Percentiles rank a stretch among this genome's conserved stretches.
Conservation (phyloP, 2,888 invertebrate genomes). For the Drosophila pegasa region DNA sequence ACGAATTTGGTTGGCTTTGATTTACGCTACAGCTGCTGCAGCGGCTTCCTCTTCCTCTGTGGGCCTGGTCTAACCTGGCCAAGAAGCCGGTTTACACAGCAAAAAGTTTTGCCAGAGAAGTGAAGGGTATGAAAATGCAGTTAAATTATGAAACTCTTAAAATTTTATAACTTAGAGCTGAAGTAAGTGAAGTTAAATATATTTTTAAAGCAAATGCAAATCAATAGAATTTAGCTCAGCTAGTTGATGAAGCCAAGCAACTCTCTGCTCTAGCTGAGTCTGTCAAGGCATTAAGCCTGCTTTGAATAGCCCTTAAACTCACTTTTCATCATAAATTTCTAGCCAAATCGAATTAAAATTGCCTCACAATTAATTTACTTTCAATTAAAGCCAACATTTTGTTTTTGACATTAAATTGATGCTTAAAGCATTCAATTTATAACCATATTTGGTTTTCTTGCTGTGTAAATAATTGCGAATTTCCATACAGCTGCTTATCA, state of each 20-base stretch:
- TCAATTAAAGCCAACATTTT: not conserved
- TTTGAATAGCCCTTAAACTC: not conserved
- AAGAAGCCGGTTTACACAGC: not conserved
- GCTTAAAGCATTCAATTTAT: not conserved
- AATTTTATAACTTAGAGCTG: too few relatives aligned
- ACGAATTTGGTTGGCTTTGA: slow-evolving; percentile 38
- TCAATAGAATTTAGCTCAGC: not conserved
- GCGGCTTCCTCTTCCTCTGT: not conserved
- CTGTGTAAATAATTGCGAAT: slow-evolving; percentile 34
- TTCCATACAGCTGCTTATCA: slow-evolving; percentile 32
- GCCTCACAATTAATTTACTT: not conserved
- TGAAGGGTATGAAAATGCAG: too few relatives aligned
- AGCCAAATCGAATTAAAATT: not conserved
- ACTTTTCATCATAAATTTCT: not conserved
- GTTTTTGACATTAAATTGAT: not conserved
- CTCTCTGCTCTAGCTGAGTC: not conserved
- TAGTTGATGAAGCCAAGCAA: not conserved
- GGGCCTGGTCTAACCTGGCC: not conserved
- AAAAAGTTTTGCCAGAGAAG: not conserved
- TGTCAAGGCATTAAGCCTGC: not conserved
- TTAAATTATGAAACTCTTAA: not conserved
- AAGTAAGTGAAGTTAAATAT: too few relatives aligned
- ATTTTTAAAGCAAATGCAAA: too few relatives aligned
- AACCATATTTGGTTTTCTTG: not conserved
- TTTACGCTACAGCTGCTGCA: slow-evolving; percentile 4